Evolutionary conservation across 2,888 invertebrate species (phyloP), one percentile per base, ranked within the genome.

Genomic region (Thereva unica): DNA sequence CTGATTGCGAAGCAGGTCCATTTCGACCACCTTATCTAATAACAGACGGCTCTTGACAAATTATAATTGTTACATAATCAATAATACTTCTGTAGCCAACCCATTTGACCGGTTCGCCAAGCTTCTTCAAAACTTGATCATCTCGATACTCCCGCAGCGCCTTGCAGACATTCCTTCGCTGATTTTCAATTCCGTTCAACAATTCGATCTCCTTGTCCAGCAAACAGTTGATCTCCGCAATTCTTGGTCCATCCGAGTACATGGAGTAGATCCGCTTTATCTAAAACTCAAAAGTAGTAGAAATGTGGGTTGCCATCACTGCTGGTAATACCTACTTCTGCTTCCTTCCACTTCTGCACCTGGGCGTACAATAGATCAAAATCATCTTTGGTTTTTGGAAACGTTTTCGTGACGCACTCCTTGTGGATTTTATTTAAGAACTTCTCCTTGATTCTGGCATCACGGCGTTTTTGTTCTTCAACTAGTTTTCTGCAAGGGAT

Each of bases 1-100:
- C 75, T 93, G 91, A 23, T 89, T 90, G 77, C 89, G 90, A 59
- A 91, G 77, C 0, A 93, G 90, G 72, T 94, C 91, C 89, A 95
- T 89, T 71, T 89, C 86, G 12, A 93, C 85, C 42, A 86, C 76
- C 68, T 82, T 72, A 72, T 82, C 80, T 78, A 23, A 23, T 23
- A 23, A 23, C 23, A 23, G 23, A 23, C 23, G 23, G 23, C 23
- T 23, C 23, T 23, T 23, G 23, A 23, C 23, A 23, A 23, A 23
- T 23, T 23, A 9, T n/a, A 38, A 5, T 3, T 1, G 1, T 53
- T 34, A 6, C 5, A 23, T 6, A 7, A 52, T 23, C 9, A 34
- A 23, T 5, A 23, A 82, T 84, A 23, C 89, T 89, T 74, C 90
- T 89, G 73, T 87, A 87, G 41, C 89, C 88, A 68, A 85, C 85